These are phyloP conservation scores for Podilymbus podiceps DNA, from an alignment of 2,113 vertebrate genomes.

Conservation along the genomic window DNA sequence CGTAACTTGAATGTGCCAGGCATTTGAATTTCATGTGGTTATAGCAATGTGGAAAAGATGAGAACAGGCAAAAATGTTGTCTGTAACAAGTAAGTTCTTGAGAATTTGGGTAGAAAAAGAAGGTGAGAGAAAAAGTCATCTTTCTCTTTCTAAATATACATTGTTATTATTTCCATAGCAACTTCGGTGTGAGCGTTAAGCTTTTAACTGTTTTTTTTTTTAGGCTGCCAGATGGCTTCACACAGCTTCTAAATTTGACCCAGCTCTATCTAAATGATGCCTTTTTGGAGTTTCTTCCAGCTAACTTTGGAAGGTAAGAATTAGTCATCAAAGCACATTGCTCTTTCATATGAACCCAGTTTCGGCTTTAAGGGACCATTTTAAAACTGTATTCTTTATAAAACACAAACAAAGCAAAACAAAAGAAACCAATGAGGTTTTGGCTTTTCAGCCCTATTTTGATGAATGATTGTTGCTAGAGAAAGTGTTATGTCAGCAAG, in stretches of 20 bases:
- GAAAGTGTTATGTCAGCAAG: not conserved
- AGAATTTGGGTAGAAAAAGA: conserved; percentile 10
- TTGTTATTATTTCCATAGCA: conserved; percentile 68
- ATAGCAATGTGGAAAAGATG: not conserved
- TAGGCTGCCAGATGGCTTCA: conserved; percentile 98
- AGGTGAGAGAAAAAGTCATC: conserved; percentile 38
- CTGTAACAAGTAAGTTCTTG: conserved; percentile 8
- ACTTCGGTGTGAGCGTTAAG: conserved; percentile 44
- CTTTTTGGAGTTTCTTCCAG: conserved; percentile 97
- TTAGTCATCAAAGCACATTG: not conserved
- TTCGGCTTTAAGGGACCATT: not conserved
- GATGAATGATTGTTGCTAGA: not conserved
- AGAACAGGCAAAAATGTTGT: not conserved
- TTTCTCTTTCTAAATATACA: conserved; percentile 43
- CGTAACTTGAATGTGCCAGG: not conserved
- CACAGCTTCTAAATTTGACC: conserved; percentile 97
- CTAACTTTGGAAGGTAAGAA: conserved; percentile 98
- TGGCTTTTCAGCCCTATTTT: not conserved
- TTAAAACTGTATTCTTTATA: not conserved
- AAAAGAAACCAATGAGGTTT: not conserved
- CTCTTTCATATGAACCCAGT: not conserved
- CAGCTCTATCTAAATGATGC: conserved; percentile 99
- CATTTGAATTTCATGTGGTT: not conserved
- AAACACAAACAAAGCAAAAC: not conserved
- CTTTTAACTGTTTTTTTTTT: conserved; percentile 58